A percentile compares a stretch with the other conserved stretches of the same genome.
These are phyloP conservation scores for Sterrhoptilus dennistouni DNA, from an alignment of 2,113 vertebrate genomes.

Conservation along the genomic window DNA sequence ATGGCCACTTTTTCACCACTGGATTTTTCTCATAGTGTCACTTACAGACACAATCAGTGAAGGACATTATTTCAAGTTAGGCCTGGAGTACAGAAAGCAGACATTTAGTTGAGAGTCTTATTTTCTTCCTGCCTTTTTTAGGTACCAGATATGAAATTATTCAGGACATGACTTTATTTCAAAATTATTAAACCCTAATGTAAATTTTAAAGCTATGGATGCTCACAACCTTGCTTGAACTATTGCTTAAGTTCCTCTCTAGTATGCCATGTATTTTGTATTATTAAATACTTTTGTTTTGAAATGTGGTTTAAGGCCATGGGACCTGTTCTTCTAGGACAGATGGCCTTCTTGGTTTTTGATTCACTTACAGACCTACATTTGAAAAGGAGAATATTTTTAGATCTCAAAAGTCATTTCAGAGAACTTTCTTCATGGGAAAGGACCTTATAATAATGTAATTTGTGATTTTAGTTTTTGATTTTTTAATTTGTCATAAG, in stretches of 20 bases:
- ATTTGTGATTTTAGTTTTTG: background rate
- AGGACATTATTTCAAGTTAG: background rate
- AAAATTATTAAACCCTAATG: background rate
- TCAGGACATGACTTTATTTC: background rate
- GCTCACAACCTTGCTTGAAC: background rate
- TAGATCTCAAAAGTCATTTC: background rate
- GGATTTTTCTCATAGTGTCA: background rate
- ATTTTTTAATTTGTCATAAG: background rate
- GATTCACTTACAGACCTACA: background rate
- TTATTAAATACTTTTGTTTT: background rate
- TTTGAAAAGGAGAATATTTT: background rate
- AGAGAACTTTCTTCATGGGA: background rate
- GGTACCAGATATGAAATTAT: background rate
- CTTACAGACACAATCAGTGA: background rate
- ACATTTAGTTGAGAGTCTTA: background rate
- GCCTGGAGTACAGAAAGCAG: background rate
- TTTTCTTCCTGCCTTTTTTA: background rate
- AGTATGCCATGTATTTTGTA: background rate
- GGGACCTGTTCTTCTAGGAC: background rate
- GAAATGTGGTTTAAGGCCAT: background rate
- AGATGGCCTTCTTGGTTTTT: background rate
- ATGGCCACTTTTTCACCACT: background rate
- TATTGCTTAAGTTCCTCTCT: background rate
- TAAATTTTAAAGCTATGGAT: background rate
- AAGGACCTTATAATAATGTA: background rate